Base-by-base conservation (phyloP, 1,140 invertebrate genomes). In the Diplogasteroides magnus region DNA sequence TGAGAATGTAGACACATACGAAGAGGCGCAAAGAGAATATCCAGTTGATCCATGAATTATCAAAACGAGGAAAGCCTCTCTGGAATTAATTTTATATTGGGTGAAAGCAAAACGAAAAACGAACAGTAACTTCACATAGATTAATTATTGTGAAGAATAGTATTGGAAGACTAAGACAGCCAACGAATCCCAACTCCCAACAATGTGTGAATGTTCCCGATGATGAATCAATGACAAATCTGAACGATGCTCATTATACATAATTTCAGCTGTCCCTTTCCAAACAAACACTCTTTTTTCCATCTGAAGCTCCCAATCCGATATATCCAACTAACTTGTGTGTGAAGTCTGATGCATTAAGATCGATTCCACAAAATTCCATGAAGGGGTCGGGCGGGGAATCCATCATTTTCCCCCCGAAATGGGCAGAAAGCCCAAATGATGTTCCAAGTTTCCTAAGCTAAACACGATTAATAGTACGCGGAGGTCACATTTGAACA, bases 1-100 rank as follows among this genome's bases (percentile, higher is more conserved):
- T 48, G 19, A 48, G 19, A 32, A 66, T 26, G 2, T 26, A 27
- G 37, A 66, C 57, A 58, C 14, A 66, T n/a, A 66, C 28, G 25
- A 14, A 27, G 13, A 66, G 2, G 25, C 64, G 57, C 6, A 32
- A 3, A 2, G 48, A 6, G 32, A 32, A 66, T 27, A 56, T 66
- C 14, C 37, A 48, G 48, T 58, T 2, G 64, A 14, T n/a, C 3
- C 2, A 58, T 26, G 13, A 6, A 26, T 26, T 32, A 66, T 66
- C 57, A 37, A 26, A 60, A 26, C 32, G 32, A 66, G 28, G 37
- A 14, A 48, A 48, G 6, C 37, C 37, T 6, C 19, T 48, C 37
- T 48, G 37, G 19, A 48, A 48, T 6, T 48, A 6, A 48, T 48
- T 6, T 48, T 11, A 48, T 11, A 48, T 48, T 48, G 6, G 19